Conservation (phyloP, 2,797 vertebrate genomes). For the Neosilurus hyrtlii region DNA sequence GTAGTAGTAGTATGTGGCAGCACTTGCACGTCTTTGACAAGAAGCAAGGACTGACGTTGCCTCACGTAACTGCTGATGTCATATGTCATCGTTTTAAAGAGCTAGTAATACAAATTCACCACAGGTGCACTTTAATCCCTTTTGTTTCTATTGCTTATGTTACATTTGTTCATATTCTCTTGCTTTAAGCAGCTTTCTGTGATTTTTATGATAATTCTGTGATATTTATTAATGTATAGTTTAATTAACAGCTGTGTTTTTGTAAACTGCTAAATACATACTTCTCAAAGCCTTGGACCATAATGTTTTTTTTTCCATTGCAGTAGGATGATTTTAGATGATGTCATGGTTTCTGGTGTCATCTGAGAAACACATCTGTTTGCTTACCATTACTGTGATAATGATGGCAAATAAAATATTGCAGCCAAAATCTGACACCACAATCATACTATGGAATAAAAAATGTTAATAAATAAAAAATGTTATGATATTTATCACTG, state of each 20-base stretch:
- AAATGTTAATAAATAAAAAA: neutral
- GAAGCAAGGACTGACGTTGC: no score
- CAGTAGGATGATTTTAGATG: neutral
- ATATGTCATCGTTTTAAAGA: no score
- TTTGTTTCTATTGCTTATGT: neutral
- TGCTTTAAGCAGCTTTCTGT: neutral
- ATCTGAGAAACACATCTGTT: neutral
- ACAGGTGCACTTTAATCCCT: neutral
- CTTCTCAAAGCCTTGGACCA: neutral
- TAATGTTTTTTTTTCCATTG: neutral
- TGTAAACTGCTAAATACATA: neutral
- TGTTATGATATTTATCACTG: neutral
- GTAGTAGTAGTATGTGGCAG: no score
- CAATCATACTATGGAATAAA: neutral
- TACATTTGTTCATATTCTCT: neutral
- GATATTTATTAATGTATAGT: neutral
- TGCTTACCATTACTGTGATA: neutral
- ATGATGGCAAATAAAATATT: neutral
- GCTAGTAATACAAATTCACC: no score
- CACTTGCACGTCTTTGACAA: no score
- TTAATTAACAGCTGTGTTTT: neutral
- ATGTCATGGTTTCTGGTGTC: neutral
- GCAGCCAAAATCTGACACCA: neutral
- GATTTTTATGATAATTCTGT: neutral
- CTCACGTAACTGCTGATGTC: no score